Percentiles rank a stretch among this genome's conserved stretches.
Conservation (phyloP, 2,888 invertebrate genomes). For the Orthonychiurus folsomi region DNA sequence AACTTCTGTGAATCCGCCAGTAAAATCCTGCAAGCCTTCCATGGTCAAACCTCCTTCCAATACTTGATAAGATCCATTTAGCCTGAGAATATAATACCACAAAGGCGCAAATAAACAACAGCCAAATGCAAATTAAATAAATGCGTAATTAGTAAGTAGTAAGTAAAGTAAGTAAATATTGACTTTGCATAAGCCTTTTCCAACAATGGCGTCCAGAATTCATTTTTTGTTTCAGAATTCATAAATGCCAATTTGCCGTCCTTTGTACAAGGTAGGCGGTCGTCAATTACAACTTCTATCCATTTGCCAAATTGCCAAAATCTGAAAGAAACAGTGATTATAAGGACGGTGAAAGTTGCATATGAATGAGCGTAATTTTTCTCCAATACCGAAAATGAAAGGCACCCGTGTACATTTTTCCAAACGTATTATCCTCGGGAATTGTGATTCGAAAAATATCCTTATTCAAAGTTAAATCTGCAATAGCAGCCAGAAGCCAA, state of each 20-base stretch:
- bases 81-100: conserved; percentile 42
- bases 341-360: neutral
- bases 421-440: conserved; percentile 47
- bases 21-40: conserved; percentile 56
- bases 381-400: conserved; percentile 44
- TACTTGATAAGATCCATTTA: conserved; percentile 53
- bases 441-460: conserved; percentile 50
- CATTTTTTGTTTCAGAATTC: conserved; percentile 48
- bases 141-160: too few species aligned
- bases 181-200: conserved; percentile 50
- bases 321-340: conserved; percentile 40
- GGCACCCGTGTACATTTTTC: conserved; percentile 47
- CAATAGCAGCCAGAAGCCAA: conserved; percentile 50
- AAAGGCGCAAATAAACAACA: neutral
- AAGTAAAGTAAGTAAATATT: conserved; percentile 47
- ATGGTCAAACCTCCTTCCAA: conserved; percentile 52
- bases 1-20: conserved; percentile 41
- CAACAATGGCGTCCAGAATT: conserved; percentile 54
- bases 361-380: neutral
- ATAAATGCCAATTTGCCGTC: conserved; percentile 50
- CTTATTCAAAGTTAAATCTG: conserved; percentile 48
- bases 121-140: conserved; percentile 18
- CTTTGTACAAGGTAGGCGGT: conserved; percentile 48
- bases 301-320: conserved; percentile 52
- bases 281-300: conserved; percentile 53